These are phyloP conservation scores for Phrynocephalus forsythii DNA, from an alignment of 2,797 vertebrate genomes.

Conservation along the genomic window DNA sequence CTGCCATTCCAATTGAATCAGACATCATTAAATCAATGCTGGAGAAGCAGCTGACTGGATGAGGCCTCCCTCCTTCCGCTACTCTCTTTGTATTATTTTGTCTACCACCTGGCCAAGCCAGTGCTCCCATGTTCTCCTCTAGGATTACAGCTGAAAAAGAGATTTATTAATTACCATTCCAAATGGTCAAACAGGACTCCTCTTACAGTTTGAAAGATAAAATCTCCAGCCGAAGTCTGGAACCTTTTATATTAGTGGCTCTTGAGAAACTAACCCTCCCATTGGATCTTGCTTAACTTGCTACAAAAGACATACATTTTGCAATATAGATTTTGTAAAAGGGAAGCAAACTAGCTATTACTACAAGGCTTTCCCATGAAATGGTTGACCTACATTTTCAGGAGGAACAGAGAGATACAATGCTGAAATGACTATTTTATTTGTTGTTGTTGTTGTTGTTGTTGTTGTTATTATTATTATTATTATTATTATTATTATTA, in stretches of 20 bases:
- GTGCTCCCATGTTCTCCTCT: neutral
- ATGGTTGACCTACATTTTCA: slow-evolving; percentile 5
- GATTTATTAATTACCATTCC: slow-evolving; percentile 36
- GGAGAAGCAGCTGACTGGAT: slow-evolving; percentile 1
- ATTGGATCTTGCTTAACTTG: slow-evolving; percentile 10
- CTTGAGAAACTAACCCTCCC: neutral
- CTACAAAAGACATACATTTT: neutral
- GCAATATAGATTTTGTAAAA: neutral
- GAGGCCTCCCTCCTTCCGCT: neutral
- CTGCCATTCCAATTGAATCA: neutral
- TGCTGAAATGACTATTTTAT: slow-evolving; percentile 13
- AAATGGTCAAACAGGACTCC: slow-evolving; percentile 37
- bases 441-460: neutral
- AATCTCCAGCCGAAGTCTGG: slow-evolving; percentile 27
- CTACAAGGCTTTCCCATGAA: neutral
- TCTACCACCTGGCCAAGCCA: slow-evolving; percentile 17
- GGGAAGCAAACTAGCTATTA: neutral
- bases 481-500: no score
- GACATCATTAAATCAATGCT: neutral
- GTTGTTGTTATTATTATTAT: no score
- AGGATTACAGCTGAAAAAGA: slow-evolving; percentile 42
- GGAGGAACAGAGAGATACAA: neutral
- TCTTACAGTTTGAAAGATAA: slow-evolving; percentile 38
- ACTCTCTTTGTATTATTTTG: neutral
- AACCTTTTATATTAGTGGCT: slow-evolving; percentile 40